These are phyloP conservation scores for Clarias pachynema DNA, from an alignment of 2,797 vertebrate genomes.

Conservation along the genomic window DNA sequence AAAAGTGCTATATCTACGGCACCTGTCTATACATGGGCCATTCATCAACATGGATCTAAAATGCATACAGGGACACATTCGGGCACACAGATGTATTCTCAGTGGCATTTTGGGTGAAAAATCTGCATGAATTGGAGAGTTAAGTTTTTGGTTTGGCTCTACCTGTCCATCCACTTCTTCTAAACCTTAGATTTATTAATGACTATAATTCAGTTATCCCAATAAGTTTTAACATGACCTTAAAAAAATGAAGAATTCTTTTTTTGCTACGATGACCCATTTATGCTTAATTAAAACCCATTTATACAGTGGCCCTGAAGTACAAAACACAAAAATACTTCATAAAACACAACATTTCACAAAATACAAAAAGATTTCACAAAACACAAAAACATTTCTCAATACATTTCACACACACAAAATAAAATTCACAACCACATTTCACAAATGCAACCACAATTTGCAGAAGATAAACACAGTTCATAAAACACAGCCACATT, in stretches of 20 bases:
- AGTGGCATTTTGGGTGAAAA: background rate
- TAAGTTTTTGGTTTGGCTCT: background rate
- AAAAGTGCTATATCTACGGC: slow-evolving; percentile 9
- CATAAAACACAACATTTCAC: too few species aligned
- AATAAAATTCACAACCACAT: too few species aligned
- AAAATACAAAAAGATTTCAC: too few species aligned
- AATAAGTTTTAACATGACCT: background rate
- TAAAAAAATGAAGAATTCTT: background rate
- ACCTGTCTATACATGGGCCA: background rate
- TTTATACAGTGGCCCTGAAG: too few species aligned
- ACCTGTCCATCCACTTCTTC: background rate
- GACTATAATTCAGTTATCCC: background rate
- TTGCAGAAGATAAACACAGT: too few species aligned
- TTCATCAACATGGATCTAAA: too few species aligned
- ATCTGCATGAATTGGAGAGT: background rate
- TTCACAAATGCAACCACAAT: too few species aligned
- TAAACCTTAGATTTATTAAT: background rate
- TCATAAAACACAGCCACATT: too few species aligned
- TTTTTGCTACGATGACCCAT: too few species aligned
- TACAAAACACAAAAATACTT: too few species aligned
- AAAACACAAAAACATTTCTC: too few species aligned
- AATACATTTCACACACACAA: too few species aligned
- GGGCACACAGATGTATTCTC: background rate
- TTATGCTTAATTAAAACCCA: background rate
- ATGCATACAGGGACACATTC: background rate